Percentiles rank a stretch among this genome's conserved stretches.
These are phyloP conservation scores for Leptestheria dahalacensis DNA, from an alignment of 1,140 invertebrate genomes.

Conservation along the genomic window DNA sequence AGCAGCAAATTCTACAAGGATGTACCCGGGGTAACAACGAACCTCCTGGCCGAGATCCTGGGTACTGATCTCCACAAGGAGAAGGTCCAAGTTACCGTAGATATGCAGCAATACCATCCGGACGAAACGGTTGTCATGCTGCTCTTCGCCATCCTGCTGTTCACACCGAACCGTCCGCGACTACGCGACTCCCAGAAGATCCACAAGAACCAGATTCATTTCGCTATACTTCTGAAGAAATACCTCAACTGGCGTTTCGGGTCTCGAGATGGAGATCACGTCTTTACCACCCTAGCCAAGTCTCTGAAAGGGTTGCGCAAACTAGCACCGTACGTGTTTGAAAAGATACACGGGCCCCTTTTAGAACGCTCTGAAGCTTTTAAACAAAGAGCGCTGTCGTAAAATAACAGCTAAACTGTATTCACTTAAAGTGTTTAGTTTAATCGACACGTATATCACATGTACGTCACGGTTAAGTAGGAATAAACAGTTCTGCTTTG, in stretches of 20 bases:
- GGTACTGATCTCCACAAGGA: background rate
- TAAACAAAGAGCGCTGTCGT: background rate
- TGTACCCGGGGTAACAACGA: background rate
- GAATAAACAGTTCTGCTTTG: no score
- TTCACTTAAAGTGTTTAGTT: no score
- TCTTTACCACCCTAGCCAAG: constrained; percentile 20
- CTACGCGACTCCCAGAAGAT: background rate
- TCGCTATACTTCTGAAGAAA: background rate
- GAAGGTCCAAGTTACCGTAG: background rate
- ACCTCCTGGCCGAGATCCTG: background rate
- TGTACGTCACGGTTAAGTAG: no score
- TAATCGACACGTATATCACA: no score
- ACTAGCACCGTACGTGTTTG: background rate
- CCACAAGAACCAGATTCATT: background rate
- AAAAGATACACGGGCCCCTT: background rate
- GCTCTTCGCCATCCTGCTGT: background rate
- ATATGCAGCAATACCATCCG: background rate
- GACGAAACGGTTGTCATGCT: background rate
- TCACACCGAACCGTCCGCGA: background rate
- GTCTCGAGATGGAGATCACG: constrained; percentile 30
- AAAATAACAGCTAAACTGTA: no score
- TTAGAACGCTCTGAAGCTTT: no score
- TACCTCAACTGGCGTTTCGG: background rate
- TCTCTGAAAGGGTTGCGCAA: background rate
- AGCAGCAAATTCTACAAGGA: background rate